A percentile compares a stretch with the other conserved stretches of the same genome.
Conservation (phyloP, 2,888 invertebrate genomes). For the Tyria jacobaeae region DNA sequence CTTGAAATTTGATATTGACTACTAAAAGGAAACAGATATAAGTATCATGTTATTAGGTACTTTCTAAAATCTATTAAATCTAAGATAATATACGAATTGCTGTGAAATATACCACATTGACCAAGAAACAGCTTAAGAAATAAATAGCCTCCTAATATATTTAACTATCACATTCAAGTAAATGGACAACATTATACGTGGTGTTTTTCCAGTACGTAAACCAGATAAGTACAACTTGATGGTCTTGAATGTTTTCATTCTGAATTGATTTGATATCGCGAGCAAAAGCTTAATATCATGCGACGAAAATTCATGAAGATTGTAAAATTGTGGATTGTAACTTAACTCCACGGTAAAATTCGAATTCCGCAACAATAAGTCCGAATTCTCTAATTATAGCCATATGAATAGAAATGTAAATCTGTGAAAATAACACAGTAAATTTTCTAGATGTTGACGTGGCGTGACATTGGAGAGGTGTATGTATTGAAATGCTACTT, state of each 20-base stretch:
- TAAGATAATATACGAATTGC: neutral
- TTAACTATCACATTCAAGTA: constrained; percentile 28
- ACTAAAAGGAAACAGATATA: neutral
- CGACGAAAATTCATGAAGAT: constrained; percentile 30
- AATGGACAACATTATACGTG: constrained; percentile 31
- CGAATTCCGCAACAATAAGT: constrained; percentile 79
- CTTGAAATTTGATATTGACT: constrained; percentile 6
- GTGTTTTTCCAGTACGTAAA: constrained; percentile 53
- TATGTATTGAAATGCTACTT: constrained; percentile 56
- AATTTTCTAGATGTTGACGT: constrained; percentile 85
- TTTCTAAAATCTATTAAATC: constrained; percentile 1
- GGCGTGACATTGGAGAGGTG: constrained; percentile 80
- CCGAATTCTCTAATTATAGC: constrained; percentile 83
- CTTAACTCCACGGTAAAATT: constrained; percentile 71
- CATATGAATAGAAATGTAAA: constrained; percentile 83
- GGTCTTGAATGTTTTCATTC: constrained; percentile 54
- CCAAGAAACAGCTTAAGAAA: constrained; percentile 17
- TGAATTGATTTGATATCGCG: constrained; percentile 37
- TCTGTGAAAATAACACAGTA: constrained; percentile 83
- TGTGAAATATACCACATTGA: constrained; percentile 13
- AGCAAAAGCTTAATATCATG: constrained; percentile 22
- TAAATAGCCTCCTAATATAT: constrained; percentile 23
- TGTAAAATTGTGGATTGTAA: constrained; percentile 57
- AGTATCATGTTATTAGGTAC: neutral
- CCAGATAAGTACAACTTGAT: constrained; percentile 50